A percentile compares a stretch with the other conserved stretches of the same genome.
Conservation (phyloP, 2,113 vertebrate genomes). For the Cynopterus brachyotis region DNA sequence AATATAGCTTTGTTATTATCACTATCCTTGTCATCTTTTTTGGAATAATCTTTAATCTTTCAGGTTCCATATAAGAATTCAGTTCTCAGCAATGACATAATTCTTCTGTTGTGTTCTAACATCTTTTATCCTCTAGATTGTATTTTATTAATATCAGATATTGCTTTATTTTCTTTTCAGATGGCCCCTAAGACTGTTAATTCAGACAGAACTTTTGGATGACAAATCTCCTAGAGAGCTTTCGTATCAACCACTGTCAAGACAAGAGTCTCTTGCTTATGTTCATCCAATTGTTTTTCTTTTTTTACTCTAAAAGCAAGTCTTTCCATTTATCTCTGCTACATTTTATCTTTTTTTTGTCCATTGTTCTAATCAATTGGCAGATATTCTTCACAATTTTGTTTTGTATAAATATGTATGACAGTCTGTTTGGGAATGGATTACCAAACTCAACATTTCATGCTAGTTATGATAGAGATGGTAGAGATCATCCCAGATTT, state of each 20-base stretch:
- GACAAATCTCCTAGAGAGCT: neutral
- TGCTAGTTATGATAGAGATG: neutral
- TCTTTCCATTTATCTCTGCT: neutral
- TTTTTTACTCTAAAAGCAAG: neutral
- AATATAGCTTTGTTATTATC: neutral
- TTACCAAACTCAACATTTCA: neutral
- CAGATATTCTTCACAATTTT: neutral
- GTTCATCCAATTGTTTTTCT: neutral
- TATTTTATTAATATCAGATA: neutral
- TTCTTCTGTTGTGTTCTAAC: neutral
- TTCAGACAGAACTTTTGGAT: neutral
- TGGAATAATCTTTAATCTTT: neutral
- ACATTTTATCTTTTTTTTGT: neutral
- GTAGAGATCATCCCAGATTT: neutral
- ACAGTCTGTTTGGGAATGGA: neutral
- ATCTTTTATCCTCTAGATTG: neutral
- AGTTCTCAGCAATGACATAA: neutral
- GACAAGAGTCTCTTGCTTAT: neutral
- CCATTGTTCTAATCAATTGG: neutral
- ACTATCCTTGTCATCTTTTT: neutral
- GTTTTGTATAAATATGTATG: neutral
- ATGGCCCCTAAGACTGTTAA: neutral
- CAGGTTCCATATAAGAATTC: neutral
- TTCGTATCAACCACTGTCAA: conserved; percentile 1
- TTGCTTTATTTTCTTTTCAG: neutral